Base-by-base conservation (phyloP, 2,113 vertebrate genomes). In the Spea bombifrons region DNA sequence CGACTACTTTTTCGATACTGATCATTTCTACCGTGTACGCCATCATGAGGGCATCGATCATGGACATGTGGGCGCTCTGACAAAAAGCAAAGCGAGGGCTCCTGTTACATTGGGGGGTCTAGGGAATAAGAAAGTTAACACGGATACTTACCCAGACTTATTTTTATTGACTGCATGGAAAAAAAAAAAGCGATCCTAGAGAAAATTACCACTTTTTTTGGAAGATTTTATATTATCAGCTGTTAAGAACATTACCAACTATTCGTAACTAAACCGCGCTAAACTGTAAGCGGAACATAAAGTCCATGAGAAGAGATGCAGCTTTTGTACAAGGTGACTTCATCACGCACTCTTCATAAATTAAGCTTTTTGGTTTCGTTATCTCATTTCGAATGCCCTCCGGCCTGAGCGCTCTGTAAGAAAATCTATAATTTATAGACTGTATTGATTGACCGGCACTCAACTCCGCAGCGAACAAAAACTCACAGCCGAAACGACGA, bases 11-110 rank as follows among this genome's bases (percentile, higher is more conserved):
- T 80, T 99, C 97, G 0, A 98, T 99, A 94, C 97, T 99, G 90
- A 99, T 98, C 97, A 99, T 98, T 88, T 98, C 96, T 73, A 99
- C 97, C 0, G 97, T 98, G 87, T 98, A 99, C 75, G 95, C 96
- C 95, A 98, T 97, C 97, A 99, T 99, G 3, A 99, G 93, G 48
- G 96, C 94, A 57, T 99, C 97, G 7, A 98, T 96, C 97, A 99
- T 97, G 0, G 96, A 95, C 90, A 99, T 97, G 76, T 99, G 97
- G 64, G 96, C 92, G 17, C 95, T 97, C 97, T 99, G 83, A 64
- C 2, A 30, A 80, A 64, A 71, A 7, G 76, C 77, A 78, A 75
- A 43, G 16, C 12, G 8, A 4, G 47, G 15, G 55, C 15, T 13
- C 30, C 30, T 1, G 30, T 30, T 30, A 30, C 30, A 30, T 30